A percentile compares a stretch with the other conserved stretches of the same genome.
These are phyloP conservation scores for Salmo trutta DNA, from an alignment of 2,797 vertebrate genomes.

Conservation along the genomic window DNA sequence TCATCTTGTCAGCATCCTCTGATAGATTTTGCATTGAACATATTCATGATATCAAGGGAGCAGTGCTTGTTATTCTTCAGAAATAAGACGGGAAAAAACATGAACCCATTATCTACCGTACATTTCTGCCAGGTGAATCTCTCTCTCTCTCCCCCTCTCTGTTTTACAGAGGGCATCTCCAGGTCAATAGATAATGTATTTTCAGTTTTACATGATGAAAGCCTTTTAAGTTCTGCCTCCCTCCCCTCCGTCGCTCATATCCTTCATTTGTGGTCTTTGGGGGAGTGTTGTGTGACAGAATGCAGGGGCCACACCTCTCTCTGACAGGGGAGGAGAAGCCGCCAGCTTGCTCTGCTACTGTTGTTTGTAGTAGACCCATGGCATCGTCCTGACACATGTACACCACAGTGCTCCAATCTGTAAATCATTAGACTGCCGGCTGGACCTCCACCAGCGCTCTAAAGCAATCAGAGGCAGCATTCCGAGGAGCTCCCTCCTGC, in stretches of 20 bases:
- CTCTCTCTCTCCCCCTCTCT: constrained; percentile 19
- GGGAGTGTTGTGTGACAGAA: constrained; percentile 79
- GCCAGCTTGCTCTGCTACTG: constrained; percentile 69
- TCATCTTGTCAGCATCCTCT: constrained; percentile 24
- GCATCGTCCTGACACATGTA: constrained; percentile 82
- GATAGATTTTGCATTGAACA: constrained; percentile 31
- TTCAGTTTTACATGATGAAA: constrained; percentile 88
- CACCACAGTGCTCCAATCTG: constrained; percentile 83
- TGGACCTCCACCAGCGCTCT: constrained; percentile 84
- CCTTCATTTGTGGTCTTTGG: constrained; percentile 68
- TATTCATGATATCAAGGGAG: constrained; percentile 52
- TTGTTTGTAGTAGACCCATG: constrained; percentile 72
- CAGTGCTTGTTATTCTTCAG: constrained; percentile 51
- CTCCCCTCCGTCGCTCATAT: constrained; percentile 71
- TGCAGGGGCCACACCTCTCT: constrained; percentile 80
- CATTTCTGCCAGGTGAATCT: constrained; percentile 34
- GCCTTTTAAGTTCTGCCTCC: constrained; percentile 78
- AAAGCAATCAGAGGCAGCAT: constrained; percentile 60
- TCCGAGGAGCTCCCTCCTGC: constrained; percentile 53
- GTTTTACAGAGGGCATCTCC: constrained; percentile 76
- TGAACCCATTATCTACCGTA: constrained; percentile 44
- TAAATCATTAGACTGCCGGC: constrained; percentile 87
- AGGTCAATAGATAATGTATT: constrained; percentile 93
- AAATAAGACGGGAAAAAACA: constrained; percentile 37
- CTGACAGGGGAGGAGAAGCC: constrained; percentile 73